Evolutionary conservation across 2,113 vertebrate species (phyloP), one percentile per base, ranked within the genome.

Genomic region (Silurus asotus): DNA sequence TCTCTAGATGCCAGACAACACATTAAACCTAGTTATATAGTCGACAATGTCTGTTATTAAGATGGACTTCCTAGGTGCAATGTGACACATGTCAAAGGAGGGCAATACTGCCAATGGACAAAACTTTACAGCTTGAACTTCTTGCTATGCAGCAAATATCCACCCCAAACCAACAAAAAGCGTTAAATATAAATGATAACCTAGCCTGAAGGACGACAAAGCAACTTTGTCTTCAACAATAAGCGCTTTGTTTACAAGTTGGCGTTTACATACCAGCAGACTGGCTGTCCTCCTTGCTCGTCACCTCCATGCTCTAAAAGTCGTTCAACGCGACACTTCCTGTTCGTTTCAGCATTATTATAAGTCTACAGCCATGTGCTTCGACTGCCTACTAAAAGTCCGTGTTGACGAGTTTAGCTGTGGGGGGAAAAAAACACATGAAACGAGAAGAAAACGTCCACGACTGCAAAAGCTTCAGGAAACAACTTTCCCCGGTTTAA

Each of bases 401-500:
- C 37, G 37, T 53, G 25, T 62, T 61, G 49, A 37, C n/a, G 19
- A 72, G 6, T 19, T 58, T n/a, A 51, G 14, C 61, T 14, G 19
- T 13, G 25, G 5, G 9, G 25, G 4, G 8, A 58, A 67, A 45
- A 70, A 70, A 45, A 5, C 0, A 0, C 5, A 55, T 9, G 9
- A 79, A 70, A 37, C 17, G 17, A 45, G 4, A 11, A 64, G 10
- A 58, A 58, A 77, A 23, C 25, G 28, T 48, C 55, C 25, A n/a
- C 10, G 65, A 17, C 64, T 49, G 45, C 82, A 28, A 56, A 77
- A 25, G 81, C 37, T 17, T 91, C 93, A 95, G 94, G 94, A 95
- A 96, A 94, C 94, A 91, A 94, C 93, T 94, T 94, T 93, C 92
- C 91, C 94, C 93, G 94, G 94, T 94, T 85, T 84, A 37, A 90